Evolutionary conservation across 2,888 invertebrate genomes (phyloP).

Genomic region (Drosophila borborema): DNA sequence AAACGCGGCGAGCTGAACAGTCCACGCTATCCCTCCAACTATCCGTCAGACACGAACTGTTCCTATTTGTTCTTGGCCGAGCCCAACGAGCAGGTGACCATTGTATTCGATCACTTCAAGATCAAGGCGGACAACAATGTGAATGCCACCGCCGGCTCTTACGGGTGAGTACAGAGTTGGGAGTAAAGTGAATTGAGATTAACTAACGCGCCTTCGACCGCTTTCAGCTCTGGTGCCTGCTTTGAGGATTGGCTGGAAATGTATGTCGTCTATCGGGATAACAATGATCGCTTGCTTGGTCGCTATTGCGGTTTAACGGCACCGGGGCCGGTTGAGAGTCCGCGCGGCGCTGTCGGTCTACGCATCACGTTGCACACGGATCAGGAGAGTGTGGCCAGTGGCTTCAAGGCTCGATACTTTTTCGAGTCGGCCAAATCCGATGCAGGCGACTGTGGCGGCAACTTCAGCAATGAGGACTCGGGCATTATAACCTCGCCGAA

Average conservation of each 20-base stretch:
- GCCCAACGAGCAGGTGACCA: constrained; percentile 94
- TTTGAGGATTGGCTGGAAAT: constrained; percentile 98
- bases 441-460: constrained; percentile 96
- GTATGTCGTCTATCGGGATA: constrained; percentile 94
- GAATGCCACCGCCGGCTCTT: constrained; percentile 91
- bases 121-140: constrained; percentile 91
- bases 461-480: constrained; percentile 93
- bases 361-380: constrained; percentile 96
- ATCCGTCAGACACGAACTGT: constrained; percentile 97
- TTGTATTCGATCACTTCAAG: constrained; percentile 96
- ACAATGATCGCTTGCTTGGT: constrained; percentile 93
- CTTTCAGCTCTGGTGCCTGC: constrained; percentile 89
- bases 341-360: constrained; percentile 94
- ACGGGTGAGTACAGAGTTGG: constrained; percentile 87
- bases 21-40: constrained; percentile 97
- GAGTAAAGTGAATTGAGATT: too few species aligned
- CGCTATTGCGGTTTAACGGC: constrained; percentile 96
- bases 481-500: constrained; percentile 95
- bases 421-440: constrained; percentile 95
- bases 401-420: constrained; percentile 97
- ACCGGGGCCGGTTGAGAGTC: constrained; percentile 98
- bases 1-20: constrained; percentile 97
- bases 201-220: too few species aligned
- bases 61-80: constrained; percentile 95
- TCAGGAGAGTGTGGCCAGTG: constrained; percentile 94